These are phyloP conservation scores for Paralvinella palmiformis DNA, from an alignment of 1,140 invertebrate species.

Conservation along the genomic window DNA sequence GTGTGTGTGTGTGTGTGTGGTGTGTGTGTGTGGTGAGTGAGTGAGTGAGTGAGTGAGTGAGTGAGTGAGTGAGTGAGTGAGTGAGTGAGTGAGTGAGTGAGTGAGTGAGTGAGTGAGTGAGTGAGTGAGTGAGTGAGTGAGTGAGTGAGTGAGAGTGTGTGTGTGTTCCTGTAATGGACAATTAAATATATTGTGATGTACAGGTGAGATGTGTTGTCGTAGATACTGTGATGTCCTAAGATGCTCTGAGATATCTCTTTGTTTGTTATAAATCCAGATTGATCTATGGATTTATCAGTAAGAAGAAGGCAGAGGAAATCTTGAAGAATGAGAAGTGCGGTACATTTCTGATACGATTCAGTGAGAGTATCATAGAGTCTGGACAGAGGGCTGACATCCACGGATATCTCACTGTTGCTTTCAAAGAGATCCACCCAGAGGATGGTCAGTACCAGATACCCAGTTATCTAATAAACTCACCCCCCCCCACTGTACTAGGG, in stretches of 20 bases:
- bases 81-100: too few species aligned
- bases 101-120: not conserved
- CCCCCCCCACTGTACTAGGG: too few species aligned
- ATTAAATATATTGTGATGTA: not conserved
- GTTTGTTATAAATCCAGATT: conserved; percentile 3
- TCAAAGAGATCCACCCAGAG: conserved; percentile 9
- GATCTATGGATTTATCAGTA: conserved; percentile 19
- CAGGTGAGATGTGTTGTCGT: not conserved
- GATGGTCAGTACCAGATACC: conserved; percentile 12
- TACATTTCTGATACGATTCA: conserved; percentile 19
- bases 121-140: not conserved
- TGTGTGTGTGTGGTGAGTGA: too few species aligned
- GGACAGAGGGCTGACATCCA: conserved; percentile 17
- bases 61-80: too few species aligned
- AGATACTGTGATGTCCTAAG: not conserved
- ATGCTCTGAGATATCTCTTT: not conserved
- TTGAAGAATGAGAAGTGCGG: not conserved
- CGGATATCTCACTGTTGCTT: conserved; percentile 16
- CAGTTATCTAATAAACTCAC: too few species aligned
- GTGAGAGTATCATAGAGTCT: conserved; percentile 16
- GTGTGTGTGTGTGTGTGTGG: too few species aligned
- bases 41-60: too few species aligned
- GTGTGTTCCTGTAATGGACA: not conserved
- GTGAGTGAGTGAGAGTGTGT: not conserved
- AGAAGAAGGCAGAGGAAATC: conserved; percentile 7